Evolutionary conservation across 2,797 vertebrate genomes (phyloP), one percentile per base, ranked within the genome.

Genomic region (Sebastolobus alascanus): DNA sequence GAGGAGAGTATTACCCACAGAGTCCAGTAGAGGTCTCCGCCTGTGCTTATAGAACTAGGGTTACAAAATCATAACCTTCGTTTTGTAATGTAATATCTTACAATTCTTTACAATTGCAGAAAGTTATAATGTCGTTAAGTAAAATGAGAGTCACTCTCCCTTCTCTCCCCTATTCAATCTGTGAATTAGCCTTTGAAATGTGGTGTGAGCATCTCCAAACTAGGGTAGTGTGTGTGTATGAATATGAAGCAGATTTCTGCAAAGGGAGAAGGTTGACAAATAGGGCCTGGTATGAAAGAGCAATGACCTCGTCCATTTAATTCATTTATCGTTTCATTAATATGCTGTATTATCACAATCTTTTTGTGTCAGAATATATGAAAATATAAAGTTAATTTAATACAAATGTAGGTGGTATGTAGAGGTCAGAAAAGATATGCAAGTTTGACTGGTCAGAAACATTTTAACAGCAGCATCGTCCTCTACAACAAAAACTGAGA

Each of bases 111-210:
- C 11, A 35, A 68, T 64, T 13, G 29, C 35, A 58, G 7, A 40
- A 16, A 70, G 7, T n/a, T 11, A 60, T 55, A 37, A 31, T 71
- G 22, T 64, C 14, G 22, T 67, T 65, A 13, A n/a, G 33, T 66
- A 25, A 76, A 61, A 71, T 64, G 13, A 72, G 56, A 33, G 20
- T 12, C 31, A 60, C 22, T 64, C 14, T 31, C 12, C 4, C 1
- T 37, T 68, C 18, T 40, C 7, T 38, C 6, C 16, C 10, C 22
- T 4, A 22, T 54, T 29, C 43, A 31, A 8, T 65, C 18, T 65
- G 58, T 59, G 66, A 43, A 66, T 75, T 65, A 67, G 7, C 54
- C n/a, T 33, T 64, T 69, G 43, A 54, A 63, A 74, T 55, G 11
- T 56, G 25, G 2, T 27, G 37, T 22, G 25, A 67, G 12, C n/a